phyloP scores from a whole-genome alignment of 2,797 vertebrate genomes.

The Mycteria americana region DNA sequence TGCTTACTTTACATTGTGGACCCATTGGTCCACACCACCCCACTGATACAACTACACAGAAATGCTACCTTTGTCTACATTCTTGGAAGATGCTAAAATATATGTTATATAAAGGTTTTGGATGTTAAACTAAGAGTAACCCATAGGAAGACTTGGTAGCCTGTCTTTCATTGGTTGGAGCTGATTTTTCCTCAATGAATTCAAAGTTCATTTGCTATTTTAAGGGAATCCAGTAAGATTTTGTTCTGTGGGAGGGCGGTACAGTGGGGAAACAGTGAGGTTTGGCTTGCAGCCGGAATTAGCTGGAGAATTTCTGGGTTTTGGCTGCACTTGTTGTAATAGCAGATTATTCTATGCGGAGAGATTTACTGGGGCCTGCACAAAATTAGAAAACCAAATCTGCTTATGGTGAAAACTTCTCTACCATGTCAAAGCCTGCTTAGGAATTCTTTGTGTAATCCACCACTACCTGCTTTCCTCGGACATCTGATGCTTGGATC shows the following conservation, averaged over 20 bases:
- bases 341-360: background rate
- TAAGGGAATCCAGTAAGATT: background rate
- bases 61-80: background rate
- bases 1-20: background rate
- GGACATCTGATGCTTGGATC: background rate
- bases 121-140: background rate
- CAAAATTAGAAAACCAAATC: slow-evolving; percentile 34
- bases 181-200: background rate
- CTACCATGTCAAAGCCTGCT: background rate
- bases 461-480: background rate
- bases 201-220: slow-evolving; percentile 24
- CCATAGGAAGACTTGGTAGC: background rate
- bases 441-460: background rate
- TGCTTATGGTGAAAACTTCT: background rate
- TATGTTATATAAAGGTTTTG: background rate
- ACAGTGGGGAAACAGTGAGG: background rate
- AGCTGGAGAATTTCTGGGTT: slow-evolving; percentile 21
- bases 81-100: background rate
- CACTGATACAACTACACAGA: background rate
- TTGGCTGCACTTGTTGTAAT: slow-evolving; percentile 12
- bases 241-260: background rate
- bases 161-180: background rate
- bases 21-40: too few relatives aligned
- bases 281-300: slow-evolving; percentile 17
- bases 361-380: background rate